Evolutionary conservation across 2,797 vertebrate species (phyloP), one percentile per base, ranked within the genome.

Genomic region (Gallinago stenura): DNA sequence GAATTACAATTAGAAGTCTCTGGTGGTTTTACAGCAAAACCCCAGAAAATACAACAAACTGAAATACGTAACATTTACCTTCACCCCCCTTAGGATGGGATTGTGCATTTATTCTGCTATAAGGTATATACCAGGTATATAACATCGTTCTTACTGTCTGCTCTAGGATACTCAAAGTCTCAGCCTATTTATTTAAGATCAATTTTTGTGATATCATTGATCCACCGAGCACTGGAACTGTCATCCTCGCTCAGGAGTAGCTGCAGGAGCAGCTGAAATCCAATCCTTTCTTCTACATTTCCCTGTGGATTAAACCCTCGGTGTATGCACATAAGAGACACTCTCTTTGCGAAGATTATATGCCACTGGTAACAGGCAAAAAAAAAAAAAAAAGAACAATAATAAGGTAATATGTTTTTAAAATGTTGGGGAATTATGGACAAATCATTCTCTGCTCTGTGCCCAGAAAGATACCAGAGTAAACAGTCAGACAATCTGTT

Each of bases 191-290:
- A 88, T 83, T 84, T 69, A 88, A 83, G 85, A 95, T 70, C 73
- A 51, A 60, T 88, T 93, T 87, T 70, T 56, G 83, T 90, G 91
- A 70, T 94, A 77, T 28, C 80, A 72, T 48, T 72, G 96, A 95
- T 84, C 88, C 62, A 53, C 54, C 4, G 8, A 87, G 76, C 56
- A 21, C 72, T n/a, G 73, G 60, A 62, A 70, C 72, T 86, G 87
- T 39, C 89, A 80, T 66, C 56, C 56, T 66, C 0, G 1, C 58
- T 85, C 84, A 62, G 69, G 24, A 94, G 66, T 1, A 86, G 71
- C 61, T 75, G 50, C 65, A 75, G 30, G 3, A 79, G 79, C 60
- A 80, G 66, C 79, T 87, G 83, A 86, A 87, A 83, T 56, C 73
- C 80, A 83, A 57, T 56, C 73, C 58, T 91, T 92, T 68, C 89